A percentile compares a stretch with the other conserved stretches of the same genome.
Conservation (phyloP, 2,113 vertebrate genomes). For the Peromyscus polionotus region DNA sequence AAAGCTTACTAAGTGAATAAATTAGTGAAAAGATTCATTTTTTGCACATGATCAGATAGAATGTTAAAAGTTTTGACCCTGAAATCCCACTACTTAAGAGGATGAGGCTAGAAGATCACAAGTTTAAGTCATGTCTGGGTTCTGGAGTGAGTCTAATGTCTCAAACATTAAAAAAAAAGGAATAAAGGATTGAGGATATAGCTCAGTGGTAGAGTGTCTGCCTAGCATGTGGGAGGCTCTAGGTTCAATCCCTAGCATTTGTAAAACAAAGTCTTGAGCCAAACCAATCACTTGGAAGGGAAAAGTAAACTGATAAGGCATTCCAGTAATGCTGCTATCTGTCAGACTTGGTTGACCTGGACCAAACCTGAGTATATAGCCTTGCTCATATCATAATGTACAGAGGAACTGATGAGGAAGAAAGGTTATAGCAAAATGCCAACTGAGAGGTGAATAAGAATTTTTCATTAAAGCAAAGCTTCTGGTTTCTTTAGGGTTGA, state of each 20-base stretch:
- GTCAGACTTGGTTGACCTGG: background rate
- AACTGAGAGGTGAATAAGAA: constrained; percentile 36
- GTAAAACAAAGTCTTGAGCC: background rate
- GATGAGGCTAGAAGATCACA: background rate
- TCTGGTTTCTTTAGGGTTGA: constrained; percentile 48
- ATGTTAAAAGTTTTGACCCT: background rate
- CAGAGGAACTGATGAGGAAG: constrained; percentile 40
- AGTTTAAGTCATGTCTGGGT: background rate
- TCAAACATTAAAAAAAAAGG: background rate
- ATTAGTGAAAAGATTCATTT: constrained; percentile 13
- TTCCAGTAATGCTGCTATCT: background rate
- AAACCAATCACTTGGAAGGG: constrained; percentile 4
- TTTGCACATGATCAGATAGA: constrained; percentile 19
- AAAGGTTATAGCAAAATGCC: constrained; percentile 32
- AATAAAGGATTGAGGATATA: background rate
- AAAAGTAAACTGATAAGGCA: background rate
- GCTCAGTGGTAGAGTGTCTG: background rate
- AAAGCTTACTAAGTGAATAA: constrained; percentile 42
- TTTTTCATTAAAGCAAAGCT: constrained; percentile 46
- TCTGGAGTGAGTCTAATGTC: background rate
- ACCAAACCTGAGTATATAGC: background rate
- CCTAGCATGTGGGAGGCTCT: background rate
- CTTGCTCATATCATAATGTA: background rate
- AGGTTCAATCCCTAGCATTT: background rate
- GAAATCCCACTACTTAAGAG: background rate